Conservation (phyloP, 2,113 vertebrate species). For the Cyprinodon brontotheroides region DNA sequence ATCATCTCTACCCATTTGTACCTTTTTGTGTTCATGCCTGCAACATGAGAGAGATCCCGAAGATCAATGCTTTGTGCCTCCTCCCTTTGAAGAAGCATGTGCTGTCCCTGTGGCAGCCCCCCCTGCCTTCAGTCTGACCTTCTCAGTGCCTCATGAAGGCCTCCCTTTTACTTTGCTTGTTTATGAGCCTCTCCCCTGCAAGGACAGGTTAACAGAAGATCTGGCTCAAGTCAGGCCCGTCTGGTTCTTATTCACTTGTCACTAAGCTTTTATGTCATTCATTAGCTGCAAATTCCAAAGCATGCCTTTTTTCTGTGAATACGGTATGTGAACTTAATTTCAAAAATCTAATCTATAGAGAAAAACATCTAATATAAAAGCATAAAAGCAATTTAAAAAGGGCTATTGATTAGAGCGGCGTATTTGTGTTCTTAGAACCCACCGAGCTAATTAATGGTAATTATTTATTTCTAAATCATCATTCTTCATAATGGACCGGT, state of each 20-base stretch:
- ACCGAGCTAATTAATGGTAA: not conserved
- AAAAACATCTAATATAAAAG: not conserved
- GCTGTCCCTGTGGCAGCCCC: constrained; percentile 10
- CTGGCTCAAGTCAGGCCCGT: constrained; percentile 67
- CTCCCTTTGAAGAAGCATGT: constrained; percentile 66
- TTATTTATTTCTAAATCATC: not conserved
- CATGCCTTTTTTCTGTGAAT: not conserved
- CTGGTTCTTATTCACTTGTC: constrained; percentile 73
- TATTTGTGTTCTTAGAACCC: too few relatives aligned
- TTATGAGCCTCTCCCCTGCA: constrained; percentile 73
- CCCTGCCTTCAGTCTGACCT: not conserved
- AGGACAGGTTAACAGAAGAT: constrained; percentile 72
- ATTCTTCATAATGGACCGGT: not conserved
- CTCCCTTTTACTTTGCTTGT: constrained; percentile 59
- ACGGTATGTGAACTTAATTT: not conserved
- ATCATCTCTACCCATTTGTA: constrained; percentile 52
- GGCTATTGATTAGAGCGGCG: too few relatives aligned
- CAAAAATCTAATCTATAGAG: not conserved
- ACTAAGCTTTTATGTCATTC: constrained; percentile 75
- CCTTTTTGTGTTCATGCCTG: constrained; percentile 56
- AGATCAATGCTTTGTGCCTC: constrained; percentile 60
- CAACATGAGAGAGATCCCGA: constrained; percentile 61
- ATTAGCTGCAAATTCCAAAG: constrained; percentile 23
- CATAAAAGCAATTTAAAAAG: not conserved
- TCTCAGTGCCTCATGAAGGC: constrained; percentile 40